Conservation (phyloP, 2,113 vertebrate genomes). For the Neodon shergylaensis region DNA sequence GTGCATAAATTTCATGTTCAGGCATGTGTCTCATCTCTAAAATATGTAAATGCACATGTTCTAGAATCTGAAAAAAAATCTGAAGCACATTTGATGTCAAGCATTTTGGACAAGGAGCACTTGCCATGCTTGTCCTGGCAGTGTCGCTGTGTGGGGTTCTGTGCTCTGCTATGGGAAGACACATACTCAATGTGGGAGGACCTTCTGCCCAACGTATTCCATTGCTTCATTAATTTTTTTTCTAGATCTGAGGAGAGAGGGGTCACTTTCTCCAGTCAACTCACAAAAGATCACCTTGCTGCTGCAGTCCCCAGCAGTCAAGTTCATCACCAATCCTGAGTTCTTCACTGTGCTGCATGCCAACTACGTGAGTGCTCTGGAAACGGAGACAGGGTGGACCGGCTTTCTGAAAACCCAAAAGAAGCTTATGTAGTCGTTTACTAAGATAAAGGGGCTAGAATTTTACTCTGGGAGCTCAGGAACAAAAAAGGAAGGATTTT, state of each 20-base stretch:
- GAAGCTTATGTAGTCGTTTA: background rate
- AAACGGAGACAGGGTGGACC: background rate
- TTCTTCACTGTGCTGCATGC: conserved; percentile 98
- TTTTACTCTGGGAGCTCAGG: background rate
- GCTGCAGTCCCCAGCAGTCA: conserved; percentile 98
- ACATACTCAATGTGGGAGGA: background rate
- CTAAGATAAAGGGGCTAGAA: background rate
- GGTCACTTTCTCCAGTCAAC: conserved; percentile 92
- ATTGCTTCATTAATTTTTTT: conserved; percentile 58
- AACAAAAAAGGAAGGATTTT: background rate
- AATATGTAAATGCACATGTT: background rate
- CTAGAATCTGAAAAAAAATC: background rate
- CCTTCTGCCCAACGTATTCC: background rate
- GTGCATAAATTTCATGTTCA: background rate
- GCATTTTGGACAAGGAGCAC: background rate
- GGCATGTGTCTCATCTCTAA: background rate
- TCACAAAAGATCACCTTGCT: conserved; percentile 95
- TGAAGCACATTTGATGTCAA: background rate
- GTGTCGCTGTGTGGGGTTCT: background rate
- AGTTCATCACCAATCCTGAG: conserved; percentile 97
- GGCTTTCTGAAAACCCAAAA: background rate
- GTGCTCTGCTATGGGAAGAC: background rate
- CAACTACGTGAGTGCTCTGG: conserved; percentile 93
- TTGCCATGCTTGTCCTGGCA: background rate
- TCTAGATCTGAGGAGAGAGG: conserved; percentile 91